Base-by-base conservation (phyloP, 2,888 invertebrate genomes). In the Metalampra italica region DNA sequence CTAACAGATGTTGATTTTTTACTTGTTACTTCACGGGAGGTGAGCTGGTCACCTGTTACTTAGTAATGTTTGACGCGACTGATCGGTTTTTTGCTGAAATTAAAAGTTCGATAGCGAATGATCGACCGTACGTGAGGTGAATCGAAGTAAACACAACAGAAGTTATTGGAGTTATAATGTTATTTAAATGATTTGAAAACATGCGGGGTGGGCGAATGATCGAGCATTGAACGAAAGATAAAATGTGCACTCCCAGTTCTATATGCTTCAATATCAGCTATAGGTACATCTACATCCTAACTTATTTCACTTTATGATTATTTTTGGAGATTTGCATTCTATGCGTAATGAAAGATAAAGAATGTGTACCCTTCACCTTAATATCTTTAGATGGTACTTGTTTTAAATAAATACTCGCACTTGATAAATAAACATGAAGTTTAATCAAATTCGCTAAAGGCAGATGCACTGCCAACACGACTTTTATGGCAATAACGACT, bases 401-500 rank as follows among this genome's bases (percentile, higher is more conserved):
- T 60, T 56, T 41, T 71, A 76, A 75, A 79, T 84, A 82, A 79
- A 77, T 68, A n/a, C n/a, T n/a, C n/a, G 22, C 22, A 73, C 59
- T 62, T 66, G 70, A 80, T 82, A 81, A 87, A 88, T 83, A 88
- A 81, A 87, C 85, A 86, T 88, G 81, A 83, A 79, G 71, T 82
- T 82, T 87, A 87, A 88, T 88, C 83, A 87, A 88, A 87, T 87
- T 86, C 87, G 81, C 76, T 78, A 78, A 76, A 82, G 82, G 88
- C 88, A 89, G 88, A 87, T 88, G 88, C 75, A 71, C 70, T 61
- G 53, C 58, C 65, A 55, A 58, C 64, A 56, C 65, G 59, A 69
- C 83, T 71, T 78, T 80, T 86, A 87, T 75, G 85, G 87, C 60
- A 76, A 79, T 80, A 87, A 78, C 84, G 76, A 77, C 75, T 78